These are phyloP conservation scores for Alcedo atthis DNA, from an alignment of 2,797 vertebrate genomes.

Conservation along the genomic window DNA sequence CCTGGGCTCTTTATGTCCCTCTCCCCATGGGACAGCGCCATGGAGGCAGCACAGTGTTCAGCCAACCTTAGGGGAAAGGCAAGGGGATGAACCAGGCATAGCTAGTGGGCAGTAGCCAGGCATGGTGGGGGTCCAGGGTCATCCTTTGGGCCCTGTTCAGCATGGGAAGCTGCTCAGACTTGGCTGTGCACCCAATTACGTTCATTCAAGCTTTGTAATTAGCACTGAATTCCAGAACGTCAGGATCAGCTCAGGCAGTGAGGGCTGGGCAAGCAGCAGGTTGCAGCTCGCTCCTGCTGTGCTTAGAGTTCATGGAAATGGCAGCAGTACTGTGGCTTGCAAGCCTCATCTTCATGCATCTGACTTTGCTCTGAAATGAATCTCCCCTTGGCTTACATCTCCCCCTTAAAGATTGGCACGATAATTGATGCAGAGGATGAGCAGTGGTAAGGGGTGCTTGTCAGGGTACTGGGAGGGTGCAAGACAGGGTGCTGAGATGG, in stretches of 20 bases:
- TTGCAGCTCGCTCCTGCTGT: not conserved
- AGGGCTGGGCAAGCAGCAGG: constrained; percentile 35
- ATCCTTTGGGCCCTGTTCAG: fast-evolving
- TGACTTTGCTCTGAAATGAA: not conserved
- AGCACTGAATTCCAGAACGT: not conserved
- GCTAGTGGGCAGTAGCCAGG: not conserved
- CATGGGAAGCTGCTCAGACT: not conserved
- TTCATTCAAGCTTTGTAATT: constrained; percentile 35
- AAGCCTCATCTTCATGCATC: fast-evolving
- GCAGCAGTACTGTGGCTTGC: not conserved
- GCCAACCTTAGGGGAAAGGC: not conserved
- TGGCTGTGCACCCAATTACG: not conserved
- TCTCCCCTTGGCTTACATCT: not conserved
- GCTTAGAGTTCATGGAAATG: not conserved
- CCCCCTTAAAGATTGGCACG: fast-evolving
- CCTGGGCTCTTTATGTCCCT: not conserved
- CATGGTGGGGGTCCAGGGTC: not conserved
- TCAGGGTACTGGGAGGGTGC: not conserved
- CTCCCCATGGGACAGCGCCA: fast-evolving
- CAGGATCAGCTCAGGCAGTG: constrained; percentile 9
- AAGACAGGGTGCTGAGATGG: not conserved
- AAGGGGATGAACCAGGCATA: fast-evolving
- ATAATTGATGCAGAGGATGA: not conserved
- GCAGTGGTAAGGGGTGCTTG: not conserved
- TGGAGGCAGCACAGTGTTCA: not conserved